Base-by-base conservation (phyloP, 2,888 invertebrate genomes). In the Sipha maydis region DNA sequence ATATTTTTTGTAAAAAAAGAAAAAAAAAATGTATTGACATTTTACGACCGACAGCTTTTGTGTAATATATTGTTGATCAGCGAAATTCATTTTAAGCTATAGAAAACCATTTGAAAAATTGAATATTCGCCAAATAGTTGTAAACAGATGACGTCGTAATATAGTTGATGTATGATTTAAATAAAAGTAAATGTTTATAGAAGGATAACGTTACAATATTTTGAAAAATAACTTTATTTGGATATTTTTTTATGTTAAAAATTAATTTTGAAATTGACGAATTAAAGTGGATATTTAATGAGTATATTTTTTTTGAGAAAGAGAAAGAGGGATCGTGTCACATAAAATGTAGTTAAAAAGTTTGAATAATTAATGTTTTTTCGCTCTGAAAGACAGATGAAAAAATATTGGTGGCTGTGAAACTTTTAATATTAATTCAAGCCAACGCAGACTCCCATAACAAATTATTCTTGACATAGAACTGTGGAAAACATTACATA, bases 301-400 rank as follows among this genome's bases (percentile, higher is more conserved):
- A 54, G 83, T 34, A 19, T n/a, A 71, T 34, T 83, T 71, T 54
- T 5, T 71, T 54, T 5, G 54, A 34, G 54, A 61, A 7, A 61
- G 25, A 61, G 61, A 61, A 8, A 61, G n/a, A 34, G 54, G n/a
- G 25, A 11, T n/a, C 25, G n/a, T 83, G 31, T 34, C 71, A 73
- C 38, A n/a, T 48, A 31, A 54, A 83, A 83, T 83, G n/a, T 73
- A 73, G 83, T 83, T 73, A 73, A 83, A 83, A 73, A 83, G 83
- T 83, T 83, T 73, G 83, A 83, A 83, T 83, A 83, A 83, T 83
- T 83, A 73, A 73, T 83, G 83, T 54, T 56, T 73, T 54, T 31
- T 77, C 1, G n/a, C n/a, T 19, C 19, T n/a, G 8, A 73, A 73
- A 83, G 73, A 83, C 73, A 73, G 71, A 71, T 31, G 82, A 83